These are phyloP conservation scores for Melanogrammus aeglefinus DNA, from an alignment of 2,797 vertebrate genomes.

Conservation along the genomic window DNA sequence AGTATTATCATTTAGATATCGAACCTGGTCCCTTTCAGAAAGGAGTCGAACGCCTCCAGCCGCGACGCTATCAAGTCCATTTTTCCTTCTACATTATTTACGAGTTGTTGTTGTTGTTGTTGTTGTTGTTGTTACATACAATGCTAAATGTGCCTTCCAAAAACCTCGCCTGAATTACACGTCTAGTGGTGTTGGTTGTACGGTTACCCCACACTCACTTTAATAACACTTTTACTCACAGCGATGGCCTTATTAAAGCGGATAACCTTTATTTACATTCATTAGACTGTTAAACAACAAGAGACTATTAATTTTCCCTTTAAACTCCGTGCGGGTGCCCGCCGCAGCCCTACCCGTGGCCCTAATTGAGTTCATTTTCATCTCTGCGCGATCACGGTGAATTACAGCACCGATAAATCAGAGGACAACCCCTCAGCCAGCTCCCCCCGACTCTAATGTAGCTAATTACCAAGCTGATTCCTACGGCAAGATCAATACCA, in stretches of 20 bases:
- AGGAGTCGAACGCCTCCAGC: too few relatives aligned
- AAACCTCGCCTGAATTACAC: too few relatives aligned
- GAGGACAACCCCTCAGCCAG: constrained; percentile 96
- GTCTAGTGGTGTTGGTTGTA: too few relatives aligned
- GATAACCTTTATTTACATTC: constrained; percentile 99
- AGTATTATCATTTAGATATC: too few relatives aligned
- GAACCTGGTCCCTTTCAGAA: too few relatives aligned
- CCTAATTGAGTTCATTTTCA: constrained; percentile 99
- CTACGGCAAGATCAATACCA: constrained; percentile 99
- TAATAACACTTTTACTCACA: constrained; percentile 61
- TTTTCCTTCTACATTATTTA: not conserved
- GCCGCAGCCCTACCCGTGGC: constrained; percentile 92
- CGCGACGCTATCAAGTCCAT: not conserved
- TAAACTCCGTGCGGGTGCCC: constrained; percentile 91
- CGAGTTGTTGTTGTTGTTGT: not conserved
- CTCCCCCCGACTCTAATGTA: constrained; percentile 79
- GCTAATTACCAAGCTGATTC: constrained; percentile 99
- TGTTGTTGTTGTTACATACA: not conserved
- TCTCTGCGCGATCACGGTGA: constrained; percentile 98
- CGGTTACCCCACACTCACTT: too few relatives aligned
- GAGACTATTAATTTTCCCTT: constrained; percentile 96
- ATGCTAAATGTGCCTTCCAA: too few relatives aligned
- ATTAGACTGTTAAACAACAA: constrained; percentile 99
- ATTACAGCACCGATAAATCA: constrained; percentile 99
- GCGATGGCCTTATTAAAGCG: constrained; percentile 86